Evolutionary conservation across 1,140 invertebrate genomes (phyloP).

Genomic region (Cotesia typhae): DNA sequence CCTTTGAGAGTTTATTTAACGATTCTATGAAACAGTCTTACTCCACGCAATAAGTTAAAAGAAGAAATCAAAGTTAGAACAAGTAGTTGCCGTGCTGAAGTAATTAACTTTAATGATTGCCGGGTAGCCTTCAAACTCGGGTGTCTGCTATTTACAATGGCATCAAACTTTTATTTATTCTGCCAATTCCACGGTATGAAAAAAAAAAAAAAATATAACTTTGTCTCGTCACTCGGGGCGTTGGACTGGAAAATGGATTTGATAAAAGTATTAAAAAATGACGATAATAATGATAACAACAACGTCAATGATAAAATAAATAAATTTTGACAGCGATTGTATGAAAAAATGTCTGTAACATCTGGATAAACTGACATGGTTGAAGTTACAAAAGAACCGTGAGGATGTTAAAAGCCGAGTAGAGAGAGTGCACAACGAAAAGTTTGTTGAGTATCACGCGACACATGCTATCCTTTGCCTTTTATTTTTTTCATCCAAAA

Average conservation of each 20-base stretch:
- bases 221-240: too few relatives aligned
- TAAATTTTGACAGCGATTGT: constrained; percentile 7
- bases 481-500: constrained; percentile 12
- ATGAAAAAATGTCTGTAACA: constrained; percentile 35
- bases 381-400: constrained; percentile 28
- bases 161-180: background rate
- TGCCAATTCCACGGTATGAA: too few relatives aligned
- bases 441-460: constrained; percentile 31
- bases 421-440: constrained; percentile 18
- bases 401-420: constrained; percentile 29
- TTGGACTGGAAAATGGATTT: too few relatives aligned
- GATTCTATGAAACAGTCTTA: background rate
- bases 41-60: background rate
- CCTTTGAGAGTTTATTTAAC: too few relatives aligned
- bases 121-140: background rate
- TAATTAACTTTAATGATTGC: constrained; percentile 8
- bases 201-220: too few relatives aligned
- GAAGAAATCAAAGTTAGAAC: constrained; percentile 33
- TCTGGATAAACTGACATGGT: constrained; percentile 34
- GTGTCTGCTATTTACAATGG: background rate
- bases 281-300: too few relatives aligned
- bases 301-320: background rate
- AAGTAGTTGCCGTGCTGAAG: background rate
- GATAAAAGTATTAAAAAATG: too few relatives aligned
- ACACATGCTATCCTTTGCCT: constrained; percentile 24